Conservation (phyloP, 2,797 vertebrate genomes). For the Triplophysa bombifrons region DNA sequence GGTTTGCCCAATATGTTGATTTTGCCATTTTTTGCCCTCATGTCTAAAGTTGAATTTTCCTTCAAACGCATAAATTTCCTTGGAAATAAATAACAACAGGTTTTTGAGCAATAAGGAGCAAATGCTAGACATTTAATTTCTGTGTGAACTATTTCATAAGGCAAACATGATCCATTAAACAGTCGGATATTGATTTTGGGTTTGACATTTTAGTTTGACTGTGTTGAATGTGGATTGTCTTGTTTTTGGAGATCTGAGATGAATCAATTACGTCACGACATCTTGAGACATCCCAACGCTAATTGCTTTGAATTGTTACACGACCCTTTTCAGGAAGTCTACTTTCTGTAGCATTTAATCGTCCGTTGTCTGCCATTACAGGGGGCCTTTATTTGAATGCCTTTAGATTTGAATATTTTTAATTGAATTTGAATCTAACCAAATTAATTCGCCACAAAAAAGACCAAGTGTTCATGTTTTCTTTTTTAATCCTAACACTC, state of each 20-base stretch:
- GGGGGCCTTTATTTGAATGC: slow-evolving; percentile 8
- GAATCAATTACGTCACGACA: background rate
- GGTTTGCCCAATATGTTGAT: background rate
- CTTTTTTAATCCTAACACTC: slow-evolving; percentile 21
- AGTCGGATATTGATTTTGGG: background rate
- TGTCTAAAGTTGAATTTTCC: no score
- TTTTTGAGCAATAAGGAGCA: background rate
- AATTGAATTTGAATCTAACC: slow-evolving; percentile 25
- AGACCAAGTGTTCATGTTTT: slow-evolving; percentile 32
- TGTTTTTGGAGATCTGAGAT: background rate
- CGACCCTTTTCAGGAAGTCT: no score
- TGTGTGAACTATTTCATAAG: background rate
- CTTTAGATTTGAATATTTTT: slow-evolving; percentile 42
- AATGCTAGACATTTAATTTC: background rate
- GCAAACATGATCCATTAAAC: background rate
- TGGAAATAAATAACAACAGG: background rate
- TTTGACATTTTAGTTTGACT: slow-evolving; percentile 21
- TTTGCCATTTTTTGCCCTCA: no score
- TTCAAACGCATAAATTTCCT: no score
- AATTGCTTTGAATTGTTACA: background rate
- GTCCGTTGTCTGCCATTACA: background rate
- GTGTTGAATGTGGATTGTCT: slow-evolving; percentile 11
- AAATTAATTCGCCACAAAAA: slow-evolving; percentile 27
- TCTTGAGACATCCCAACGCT: background rate
- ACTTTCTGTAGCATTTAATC: slow-evolving; percentile 15